Percentiles rank a stretch among this genome's conserved stretches.
Evolutionary conservation across 2,113 vertebrate species (phyloP).

Genomic region (Fukomys damarensis): DNA sequence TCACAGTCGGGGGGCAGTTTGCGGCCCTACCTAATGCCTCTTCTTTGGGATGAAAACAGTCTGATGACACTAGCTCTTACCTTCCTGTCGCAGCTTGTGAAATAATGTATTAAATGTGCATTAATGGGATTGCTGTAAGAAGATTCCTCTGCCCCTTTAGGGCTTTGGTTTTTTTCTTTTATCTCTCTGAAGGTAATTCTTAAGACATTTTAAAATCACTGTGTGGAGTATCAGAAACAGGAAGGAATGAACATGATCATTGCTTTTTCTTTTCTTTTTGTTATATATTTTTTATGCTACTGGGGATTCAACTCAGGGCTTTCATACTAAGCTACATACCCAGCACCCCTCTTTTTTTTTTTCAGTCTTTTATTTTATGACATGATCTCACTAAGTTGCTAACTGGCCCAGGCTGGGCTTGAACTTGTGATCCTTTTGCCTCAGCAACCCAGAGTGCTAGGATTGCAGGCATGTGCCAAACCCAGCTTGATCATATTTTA

Average conservation of each 20-base stretch:
- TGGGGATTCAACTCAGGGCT: background rate
- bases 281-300: background rate
- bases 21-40: background rate
- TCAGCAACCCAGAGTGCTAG: background rate
- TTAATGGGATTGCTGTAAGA: background rate
- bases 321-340: background rate
- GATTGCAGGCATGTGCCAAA: background rate
- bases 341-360: background rate
- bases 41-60: background rate
- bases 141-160: too few relatives aligned
- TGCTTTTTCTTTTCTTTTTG: background rate
- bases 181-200: background rate
- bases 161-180: background rate
- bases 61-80: background rate
- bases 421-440: background rate
- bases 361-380: background rate
- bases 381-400: background rate
- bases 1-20: background rate
- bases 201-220: background rate
- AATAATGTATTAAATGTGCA: background rate
- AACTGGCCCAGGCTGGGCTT: background rate
- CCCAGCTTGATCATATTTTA: background rate
- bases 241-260: slow-evolving; percentile 30
- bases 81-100: background rate
- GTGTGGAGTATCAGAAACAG: background rate